A percentile compares a stretch with the other conserved stretches of the same genome.
Evolutionary conservation across 2,888 invertebrate species (phyloP).

Genomic region (Dasysyrphus tricinctus): DNA sequence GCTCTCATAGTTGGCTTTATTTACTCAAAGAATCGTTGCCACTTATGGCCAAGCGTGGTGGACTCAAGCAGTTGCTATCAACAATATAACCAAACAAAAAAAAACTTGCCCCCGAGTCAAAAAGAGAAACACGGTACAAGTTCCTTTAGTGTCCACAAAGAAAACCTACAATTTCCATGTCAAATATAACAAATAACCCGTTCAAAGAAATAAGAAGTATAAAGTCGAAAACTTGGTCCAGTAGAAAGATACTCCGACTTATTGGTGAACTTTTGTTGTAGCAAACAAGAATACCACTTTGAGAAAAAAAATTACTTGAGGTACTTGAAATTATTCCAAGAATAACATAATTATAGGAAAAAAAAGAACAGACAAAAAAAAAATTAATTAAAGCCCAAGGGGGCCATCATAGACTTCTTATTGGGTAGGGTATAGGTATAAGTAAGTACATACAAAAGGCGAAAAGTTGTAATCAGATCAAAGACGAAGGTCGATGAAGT

Average conservation of each 20-base stretch:
- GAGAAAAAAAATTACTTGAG: neutral
- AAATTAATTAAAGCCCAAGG: conserved; percentile 64
- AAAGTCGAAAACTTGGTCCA: conserved; percentile 11
- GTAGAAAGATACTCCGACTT: no score
- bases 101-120: neutral
- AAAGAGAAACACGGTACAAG: conserved; percentile 22
- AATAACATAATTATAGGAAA: conserved; percentile 59
- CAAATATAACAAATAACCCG: conserved; percentile 42
- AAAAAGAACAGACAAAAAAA: conserved; percentile 17
- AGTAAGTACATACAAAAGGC: conserved; percentile 6
- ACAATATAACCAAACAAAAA: neutral
- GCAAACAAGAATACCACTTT: neutral
- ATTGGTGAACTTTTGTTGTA: neutral
- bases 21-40: neutral
- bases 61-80: neutral
- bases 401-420: conserved; percentile 16
- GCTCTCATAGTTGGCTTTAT: neutral
- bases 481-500: conserved; percentile 58
- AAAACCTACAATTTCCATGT: conserved; percentile 40
- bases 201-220: conserved; percentile 29
- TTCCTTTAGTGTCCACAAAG: conserved; percentile 18
- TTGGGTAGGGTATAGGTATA: neutral
- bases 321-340: conserved; percentile 48
- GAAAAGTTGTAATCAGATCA: conserved; percentile 60
- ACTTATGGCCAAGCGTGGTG: neutral